Evolutionary conservation across 2,797 vertebrate species (phyloP), one percentile per base, ranked within the genome.

Genomic region (Schizopygopsis pylzovi): DNA sequence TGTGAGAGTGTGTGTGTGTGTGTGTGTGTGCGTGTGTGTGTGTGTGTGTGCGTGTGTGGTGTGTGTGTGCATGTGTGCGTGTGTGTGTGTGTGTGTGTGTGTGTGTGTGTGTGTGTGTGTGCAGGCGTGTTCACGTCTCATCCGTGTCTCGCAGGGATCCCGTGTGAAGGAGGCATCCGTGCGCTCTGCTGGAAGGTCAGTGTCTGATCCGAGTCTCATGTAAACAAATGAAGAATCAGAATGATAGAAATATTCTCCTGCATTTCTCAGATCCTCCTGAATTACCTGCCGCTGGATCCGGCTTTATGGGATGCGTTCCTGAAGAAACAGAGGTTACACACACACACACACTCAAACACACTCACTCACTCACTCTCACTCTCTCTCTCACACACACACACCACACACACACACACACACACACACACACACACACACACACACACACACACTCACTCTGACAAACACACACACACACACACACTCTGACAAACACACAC

Each of bases 121-220:
- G 28, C 1, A 22, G 18, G 20, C 20, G 56, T 59, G 56, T 59
- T 59, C 56, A 59, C 56, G 8, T 59, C 9, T 59, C 22, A n/a
- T n/a, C 56, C 56, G 56, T 59, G 56, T 59, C 20, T 59, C 22
- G 65, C 93, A 99, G 98, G 98, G 89, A 96, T 99, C 87, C 98
- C 98, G 22, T 99, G 97, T 92, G 98, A 99, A 93, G 96, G 97
- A 79, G 98, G 98, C 79, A 96, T 98, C 73, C 97, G 98, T 63
- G 97, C 98, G 22, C 95, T 98, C 71, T 99, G 98, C 92, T 99
- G 98, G 98, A 99, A 99, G 95, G 98, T 99, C 91, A 92, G 96
- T 95, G 86, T 70, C 41, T 33, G 8, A 33, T 47, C 15, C 18
- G 4, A 76, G 73, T 37, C 2, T 41, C 52, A 47, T 78, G 18